Base-by-base conservation (phyloP, 2,888 invertebrate genomes). In the Plagodis dolabraria region DNA sequence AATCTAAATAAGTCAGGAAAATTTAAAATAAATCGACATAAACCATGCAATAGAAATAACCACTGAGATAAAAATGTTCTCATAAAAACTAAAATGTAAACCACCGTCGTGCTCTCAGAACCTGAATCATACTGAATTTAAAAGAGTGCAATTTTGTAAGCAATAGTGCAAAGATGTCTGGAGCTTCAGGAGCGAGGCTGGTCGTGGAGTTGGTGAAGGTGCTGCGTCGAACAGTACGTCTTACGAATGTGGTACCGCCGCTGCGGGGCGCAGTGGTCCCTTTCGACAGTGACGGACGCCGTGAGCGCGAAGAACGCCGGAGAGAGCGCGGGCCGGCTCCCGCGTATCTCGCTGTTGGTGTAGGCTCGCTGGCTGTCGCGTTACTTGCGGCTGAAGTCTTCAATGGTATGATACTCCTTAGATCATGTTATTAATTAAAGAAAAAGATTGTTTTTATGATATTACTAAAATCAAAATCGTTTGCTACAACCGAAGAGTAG, bases 361-460 rank as follows among this genome's bases (percentile, higher is more conserved):
- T 79, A 5, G 83, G 84, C 49, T 75, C 87, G 0, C 48, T 89
- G 10, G 86, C 84, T 6, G 71, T 91, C 5, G 85, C 89, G 0
- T 72, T 91, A 38, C 74, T 91, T 0, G 90, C 91, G 36, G 90
- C 89, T 46, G 88, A 89, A 65, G 79, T 79, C 42, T 91, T 81
- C 64, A 91, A 90, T 71, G 91, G 91, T 90, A 76, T 55, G 11
- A 5, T 10, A 4, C 9, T 9, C n/a, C n/a, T 38, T 5, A 38
- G 1, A 8, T 38, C 38, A 38, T 8, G 0, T 38, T 22, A 22
- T 5, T 38, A 38, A 5, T 38, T 5, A 38, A 2, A 2, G 1
- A 8, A 1, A 9, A 1, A 22, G 22, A 22, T 22, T 22, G 1
- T 22, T 22, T 22, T 22, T 22, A 22, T 1, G 4, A 2, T 22